Evolutionary conservation across 2,888 invertebrate genomes (phyloP).

Genomic region (Mythimna loreyi): DNA sequence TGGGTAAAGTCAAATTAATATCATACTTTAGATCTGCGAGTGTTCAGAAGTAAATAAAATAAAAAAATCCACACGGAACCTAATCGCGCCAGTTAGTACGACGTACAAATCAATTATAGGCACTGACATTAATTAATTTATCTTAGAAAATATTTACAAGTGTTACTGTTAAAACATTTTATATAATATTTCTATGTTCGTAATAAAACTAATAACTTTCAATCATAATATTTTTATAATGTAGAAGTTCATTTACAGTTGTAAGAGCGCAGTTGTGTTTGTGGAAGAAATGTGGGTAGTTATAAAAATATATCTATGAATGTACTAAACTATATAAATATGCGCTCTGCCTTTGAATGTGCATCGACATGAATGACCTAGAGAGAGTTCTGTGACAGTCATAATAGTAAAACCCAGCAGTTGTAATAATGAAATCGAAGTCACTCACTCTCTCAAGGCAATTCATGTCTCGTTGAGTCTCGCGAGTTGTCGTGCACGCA

Average conservation of each 20-base stretch:
- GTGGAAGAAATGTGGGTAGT: slow-evolving; percentile 26
- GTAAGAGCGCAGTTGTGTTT: slow-evolving; percentile 25
- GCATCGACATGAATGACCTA: neutral
- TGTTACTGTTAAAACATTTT: slow-evolving; percentile 64
- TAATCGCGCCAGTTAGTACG: slow-evolving; percentile 39
- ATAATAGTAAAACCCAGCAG: neutral
- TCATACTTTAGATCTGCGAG: slow-evolving; percentile 38
- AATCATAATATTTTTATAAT: slow-evolving; percentile 58
- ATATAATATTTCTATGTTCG: slow-evolving; percentile 59
- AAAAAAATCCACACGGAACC: slow-evolving; percentile 45
- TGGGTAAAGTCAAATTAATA: neutral
- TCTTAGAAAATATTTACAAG: slow-evolving; percentile 74
- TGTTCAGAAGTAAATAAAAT: slow-evolving; percentile 20
- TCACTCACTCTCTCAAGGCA: neutral
- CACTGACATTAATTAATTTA: slow-evolving; percentile 74
- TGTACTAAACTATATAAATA: slow-evolving; percentile 40
- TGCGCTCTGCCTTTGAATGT: slow-evolving; percentile 3
- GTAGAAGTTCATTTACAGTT: slow-evolving; percentile 62
- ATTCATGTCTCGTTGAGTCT: neutral
- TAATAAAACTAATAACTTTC: slow-evolving; percentile 63
- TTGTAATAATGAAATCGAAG: neutral
- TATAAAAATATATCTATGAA: slow-evolving; percentile 56
- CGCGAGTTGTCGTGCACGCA: neutral
- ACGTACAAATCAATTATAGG: slow-evolving; percentile 67
- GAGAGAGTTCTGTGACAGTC: neutral